Conservation (phyloP, 2,113 vertebrate species). For the Menidia beryllina region DNA sequence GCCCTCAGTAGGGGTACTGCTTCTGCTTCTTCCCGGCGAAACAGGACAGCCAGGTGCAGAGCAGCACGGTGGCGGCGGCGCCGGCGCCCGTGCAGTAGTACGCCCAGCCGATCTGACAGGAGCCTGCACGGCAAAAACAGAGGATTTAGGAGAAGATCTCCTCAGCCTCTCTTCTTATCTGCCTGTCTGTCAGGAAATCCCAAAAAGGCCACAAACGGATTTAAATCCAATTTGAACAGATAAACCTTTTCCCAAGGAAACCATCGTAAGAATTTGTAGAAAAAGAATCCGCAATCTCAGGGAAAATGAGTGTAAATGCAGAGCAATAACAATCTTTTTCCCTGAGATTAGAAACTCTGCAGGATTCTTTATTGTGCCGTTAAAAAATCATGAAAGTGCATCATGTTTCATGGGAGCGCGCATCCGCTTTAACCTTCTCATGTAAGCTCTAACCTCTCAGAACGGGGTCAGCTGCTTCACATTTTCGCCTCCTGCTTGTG, state of each 20-base stretch:
- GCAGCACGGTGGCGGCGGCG: slow-evolving; percentile 86
- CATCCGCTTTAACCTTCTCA: slow-evolving; percentile 4
- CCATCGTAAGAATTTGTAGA: neutral
- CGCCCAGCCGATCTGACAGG: slow-evolving; percentile 96
- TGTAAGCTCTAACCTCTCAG: neutral
- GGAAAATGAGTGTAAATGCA: too few relatives aligned
- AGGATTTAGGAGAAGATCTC: slow-evolving; percentile 8
- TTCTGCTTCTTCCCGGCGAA: slow-evolving; percentile 98
- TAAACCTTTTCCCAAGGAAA: slow-evolving; percentile 11
- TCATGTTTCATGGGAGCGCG: neutral
- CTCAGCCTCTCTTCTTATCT: slow-evolving; percentile 18
- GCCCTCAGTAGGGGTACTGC: slow-evolving; percentile 93
- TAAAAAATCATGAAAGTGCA: neutral
- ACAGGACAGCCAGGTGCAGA: slow-evolving; percentile 97
- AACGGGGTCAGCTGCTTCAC: slow-evolving; percentile 33
- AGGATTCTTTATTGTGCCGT: neutral
- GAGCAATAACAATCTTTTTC: too few relatives aligned
- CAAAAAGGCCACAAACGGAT: slow-evolving; percentile 3
- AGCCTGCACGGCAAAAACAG: slow-evolving; percentile 79
- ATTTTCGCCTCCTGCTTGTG: slow-evolving; percentile 50
- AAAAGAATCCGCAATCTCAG: too few relatives aligned
- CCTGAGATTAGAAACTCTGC: slow-evolving; percentile 14
- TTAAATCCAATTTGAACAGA: slow-evolving; percentile 17
- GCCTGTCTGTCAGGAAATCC: slow-evolving; percentile 12
- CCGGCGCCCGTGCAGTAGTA: slow-evolving; percentile 95